phyloP scores from a whole-genome alignment of 2,888 invertebrate genomes.

The Melikaiella ostensackeni region DNA sequence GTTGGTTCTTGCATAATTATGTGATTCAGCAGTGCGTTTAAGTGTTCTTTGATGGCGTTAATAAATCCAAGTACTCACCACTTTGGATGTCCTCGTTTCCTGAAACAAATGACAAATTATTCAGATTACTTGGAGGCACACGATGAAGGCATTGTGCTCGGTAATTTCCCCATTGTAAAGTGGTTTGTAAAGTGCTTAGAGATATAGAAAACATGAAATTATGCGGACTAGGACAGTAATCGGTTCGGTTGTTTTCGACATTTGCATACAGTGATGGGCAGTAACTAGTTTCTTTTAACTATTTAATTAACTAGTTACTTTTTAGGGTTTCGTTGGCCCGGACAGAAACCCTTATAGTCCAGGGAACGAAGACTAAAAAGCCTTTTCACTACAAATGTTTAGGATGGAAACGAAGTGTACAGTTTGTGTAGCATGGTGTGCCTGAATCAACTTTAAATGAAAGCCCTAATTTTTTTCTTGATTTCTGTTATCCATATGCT shows the following conservation, averaged over 20 bases:
- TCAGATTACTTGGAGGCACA: slow-evolving; percentile 27
- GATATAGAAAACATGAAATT: slow-evolving; percentile 25
- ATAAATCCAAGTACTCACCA: slow-evolving; percentile 41
- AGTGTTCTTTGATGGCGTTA: slow-evolving; percentile 25
- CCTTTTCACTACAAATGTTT: too few relatives aligned
- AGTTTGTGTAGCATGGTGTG: too few relatives aligned
- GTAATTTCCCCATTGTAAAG: slow-evolving; percentile 34
- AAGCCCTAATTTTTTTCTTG: too few relatives aligned
- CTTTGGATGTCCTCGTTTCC: slow-evolving; percentile 41
- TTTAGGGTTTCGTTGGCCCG: too few relatives aligned
- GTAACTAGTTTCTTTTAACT: too few relatives aligned
- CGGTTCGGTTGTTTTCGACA: slow-evolving; percentile 5
- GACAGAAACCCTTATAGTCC: too few relatives aligned
- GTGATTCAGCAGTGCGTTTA: slow-evolving; percentile 23
- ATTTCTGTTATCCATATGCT: too few relatives aligned
- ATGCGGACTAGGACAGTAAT: slow-evolving; percentile 21
- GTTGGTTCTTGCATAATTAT: slow-evolving; percentile 15
- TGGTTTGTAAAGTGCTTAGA: slow-evolving; percentile 23
- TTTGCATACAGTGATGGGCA: too few relatives aligned
- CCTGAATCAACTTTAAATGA: too few relatives aligned
- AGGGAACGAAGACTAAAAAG: too few relatives aligned
- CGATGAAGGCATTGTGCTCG: slow-evolving; percentile 38
- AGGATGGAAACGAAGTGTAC: too few relatives aligned
- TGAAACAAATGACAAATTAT: slow-evolving; percentile 45
- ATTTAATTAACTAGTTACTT: too few relatives aligned